Evolutionary conservation across 2,797 vertebrate genomes (phyloP), one percentile per base, ranked within the genome.

Genomic region (Anguilla marmorata): DNA sequence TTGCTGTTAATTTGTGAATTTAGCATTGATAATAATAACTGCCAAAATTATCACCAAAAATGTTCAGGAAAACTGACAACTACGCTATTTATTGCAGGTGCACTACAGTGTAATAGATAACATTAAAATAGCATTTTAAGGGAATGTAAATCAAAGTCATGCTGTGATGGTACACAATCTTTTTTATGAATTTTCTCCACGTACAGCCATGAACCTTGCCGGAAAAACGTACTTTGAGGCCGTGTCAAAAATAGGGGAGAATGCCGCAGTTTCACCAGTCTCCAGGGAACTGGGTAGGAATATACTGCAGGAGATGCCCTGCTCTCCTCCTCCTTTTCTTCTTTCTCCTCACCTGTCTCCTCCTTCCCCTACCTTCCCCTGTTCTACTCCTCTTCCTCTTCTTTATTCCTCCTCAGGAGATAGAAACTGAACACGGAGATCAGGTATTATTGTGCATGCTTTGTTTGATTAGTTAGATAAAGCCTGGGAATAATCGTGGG

Each of bases 151-250:
- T 2, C 9, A 69, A n/a, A 27, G n/a, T 12, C n/a, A 27, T 74
- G 85, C 60, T 72, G 89, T 85, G 76, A 91, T 66, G 21, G 63
- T 66, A 12, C 21, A 66, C 2, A 30, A 27, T 72, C 27, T 69
- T 30, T 72, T n/a, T 8, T 9, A 21, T 14, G 14, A 11, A 11
- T 76, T 90, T 88, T 90, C 30, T 93, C 87, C 74, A 91, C 52
- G 58, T 88, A 74, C 94, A 99, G 99, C 95, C 5, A 99, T 99
- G 99, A 96, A 96, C 63, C 89, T 97, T 8, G 97, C 98, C 58
- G 98, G 98, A 92, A 98, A 95, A 95, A 92, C 96, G 0, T 99
- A 99, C 93, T 99, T 97, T n/a, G 98, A 99, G 12, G 98, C 97
- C 0, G 97, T 99, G 76, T 96, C 97, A 85, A 99, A 97, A 94